Evolutionary conservation across 2,797 vertebrate genomes (phyloP), one percentile per base, ranked within the genome.

Genomic region (Nannoperca australis): DNA sequence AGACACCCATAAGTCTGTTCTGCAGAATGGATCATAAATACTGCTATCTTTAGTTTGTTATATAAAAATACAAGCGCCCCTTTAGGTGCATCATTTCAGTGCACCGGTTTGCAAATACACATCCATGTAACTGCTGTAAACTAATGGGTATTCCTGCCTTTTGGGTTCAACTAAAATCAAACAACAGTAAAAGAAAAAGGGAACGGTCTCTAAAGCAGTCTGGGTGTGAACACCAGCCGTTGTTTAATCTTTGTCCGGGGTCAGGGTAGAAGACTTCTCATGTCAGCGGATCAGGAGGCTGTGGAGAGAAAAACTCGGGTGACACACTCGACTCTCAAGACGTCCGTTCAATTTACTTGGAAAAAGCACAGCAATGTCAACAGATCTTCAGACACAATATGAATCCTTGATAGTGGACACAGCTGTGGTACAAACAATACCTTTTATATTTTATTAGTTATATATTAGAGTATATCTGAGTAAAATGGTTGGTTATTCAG

Each of bases 251-350:
- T 40, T 61, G 73, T 81, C 82, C 63, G 3, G 7, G 64, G 10
- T 55, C 34, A 12, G 7, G 32, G 70, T 0, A 54, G 83, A 64
- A 14, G 81, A 67, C 49, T 7, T 60, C 84, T 83, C 17, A 0
- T 17, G 66, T 49, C 84, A 32, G 83, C 76, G 50, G 36, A 68
- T 89, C 88, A 91, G 88, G 86, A 90, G 65, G 81, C 91, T 92
- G 90, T 77, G 85, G 83, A 91, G 80, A 93, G 83, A 91, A 84
- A 91, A 81, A 91, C 81, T 70, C 9, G 86, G 85, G 87, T 93
- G 88, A 92, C 75, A 87, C 49, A 88, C 85, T 89, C 80, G 75
- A 91, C 86, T 88, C 89, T 85, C 78, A 83, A 76, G 79, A 83
- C 73, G 79, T 85, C 85, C 73, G 85, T 64, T 58, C 5, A 79